Base-by-base conservation (phyloP, 2,888 invertebrate genomes). In the Heliconius sara region DNA sequence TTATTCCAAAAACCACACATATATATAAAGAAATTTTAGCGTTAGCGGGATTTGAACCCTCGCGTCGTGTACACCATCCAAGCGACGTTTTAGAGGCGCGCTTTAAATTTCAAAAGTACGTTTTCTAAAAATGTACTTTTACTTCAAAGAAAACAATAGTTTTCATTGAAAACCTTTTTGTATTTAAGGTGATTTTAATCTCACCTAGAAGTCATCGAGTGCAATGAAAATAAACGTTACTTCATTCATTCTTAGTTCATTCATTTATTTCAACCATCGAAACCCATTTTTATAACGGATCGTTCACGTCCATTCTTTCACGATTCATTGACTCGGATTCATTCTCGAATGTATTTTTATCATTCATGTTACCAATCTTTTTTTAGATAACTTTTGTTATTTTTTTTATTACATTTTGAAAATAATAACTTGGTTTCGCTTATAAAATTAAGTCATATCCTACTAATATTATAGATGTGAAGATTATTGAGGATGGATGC, bases 161-260 rank as follows among this genome's bases (percentile, higher is more conserved):
- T 34, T 75, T 63, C 63, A 75, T 75, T n/a, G 75, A 68, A 30
- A 75, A 75, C 60, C 6, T 60, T 65, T 65, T 66, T 68, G 43
- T 25, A 57, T 73, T 60, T 30, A 73, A 72, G 60, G 63, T 65
- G 78, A 66, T 72, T 74, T 78, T 68, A 74, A 78, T 78, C 78
- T 57, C 78, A 74, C 43, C 74, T 68, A 68, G 60, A 52, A 70
- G 52, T 60, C 68, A n/a, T 73, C 30, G 43, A 67, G 43, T 63
- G 77, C 77, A 77, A 80, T 80, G 75, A 52, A 75, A 77, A 74
- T 65, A 77, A 70, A 77, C 80, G 77, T 57, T 73, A 70, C 57
- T 70, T 78, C 80, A 80, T 72, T 78, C 80, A 80, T 78, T 78
- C 76, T 43, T 27, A 60, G 65, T 80, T 78, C 80, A 76, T 76